Percentiles rank a stretch among this genome's conserved stretches.
These are phyloP conservation scores for Venusia cambrica DNA, from an alignment of 2,888 invertebrate species.

Conservation along the genomic window DNA sequence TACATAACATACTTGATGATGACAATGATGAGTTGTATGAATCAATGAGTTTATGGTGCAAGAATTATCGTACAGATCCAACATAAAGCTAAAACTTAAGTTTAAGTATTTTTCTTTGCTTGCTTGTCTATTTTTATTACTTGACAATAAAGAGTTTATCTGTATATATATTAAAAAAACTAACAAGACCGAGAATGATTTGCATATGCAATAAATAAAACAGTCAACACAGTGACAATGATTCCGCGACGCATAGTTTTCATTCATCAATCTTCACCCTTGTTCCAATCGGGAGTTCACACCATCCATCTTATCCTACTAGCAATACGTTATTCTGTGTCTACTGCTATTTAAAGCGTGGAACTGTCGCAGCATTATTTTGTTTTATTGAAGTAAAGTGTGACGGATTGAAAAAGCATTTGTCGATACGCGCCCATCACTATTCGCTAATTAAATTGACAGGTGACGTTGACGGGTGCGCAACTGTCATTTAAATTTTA, in stretches of 20 bases:
- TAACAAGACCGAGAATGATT: conserved; percentile 16
- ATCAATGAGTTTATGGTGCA: too few species aligned
- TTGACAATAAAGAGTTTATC: conserved; percentile 1
- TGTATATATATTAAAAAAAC: conserved; percentile 5
- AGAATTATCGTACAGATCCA: too few species aligned
- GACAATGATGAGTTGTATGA: too few species aligned
- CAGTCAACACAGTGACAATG: conserved; percentile 37
- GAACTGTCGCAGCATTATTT: conserved; percentile 35
- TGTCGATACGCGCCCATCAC: conserved; percentile 29
- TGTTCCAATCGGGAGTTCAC: conserved; percentile 51
- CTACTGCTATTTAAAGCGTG: conserved; percentile 42
- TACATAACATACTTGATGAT: too few species aligned
- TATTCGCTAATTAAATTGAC: conserved; percentile 19
- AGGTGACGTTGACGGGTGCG: conserved; percentile 12
- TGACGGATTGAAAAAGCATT: conserved; percentile 36
- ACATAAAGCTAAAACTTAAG: too few species aligned
- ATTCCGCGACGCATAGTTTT: conserved; percentile 33
- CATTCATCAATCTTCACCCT: conserved; percentile 60
- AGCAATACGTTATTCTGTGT: conserved; percentile 10
- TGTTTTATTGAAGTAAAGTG: conserved; percentile 40
- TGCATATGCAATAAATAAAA: conserved; percentile 27
- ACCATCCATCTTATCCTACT: conserved; percentile 60
- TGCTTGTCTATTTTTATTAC: too few species aligned
- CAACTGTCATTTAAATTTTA: too few species aligned
- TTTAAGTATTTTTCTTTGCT: too few species aligned